Percentiles rank a stretch among this genome's conserved stretches.
Conservation (phyloP, 2,888 invertebrate species). For the Xestobium rufovillosum region DNA sequence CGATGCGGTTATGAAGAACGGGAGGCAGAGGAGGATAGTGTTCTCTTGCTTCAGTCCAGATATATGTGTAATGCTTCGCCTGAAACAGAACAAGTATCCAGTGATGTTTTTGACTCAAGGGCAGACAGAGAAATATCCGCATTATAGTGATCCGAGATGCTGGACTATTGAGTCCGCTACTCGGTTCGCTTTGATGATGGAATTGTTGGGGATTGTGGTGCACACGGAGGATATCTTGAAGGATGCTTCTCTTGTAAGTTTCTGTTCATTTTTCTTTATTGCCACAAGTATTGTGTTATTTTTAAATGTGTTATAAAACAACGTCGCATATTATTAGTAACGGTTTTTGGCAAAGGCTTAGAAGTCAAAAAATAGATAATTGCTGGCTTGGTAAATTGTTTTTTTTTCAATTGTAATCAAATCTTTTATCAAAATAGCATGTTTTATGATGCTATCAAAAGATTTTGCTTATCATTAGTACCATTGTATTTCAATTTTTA, state of each 20-base stretch:
- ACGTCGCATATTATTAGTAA: no score
- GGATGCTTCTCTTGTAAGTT: slow-evolving; percentile 66
- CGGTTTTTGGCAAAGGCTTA: no score
- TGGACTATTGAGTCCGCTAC: slow-evolving; percentile 74
- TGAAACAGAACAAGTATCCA: slow-evolving; percentile 96
- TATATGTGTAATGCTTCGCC: slow-evolving; percentile 80
- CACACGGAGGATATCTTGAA: slow-evolving; percentile 86
- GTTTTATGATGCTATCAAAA: no score
- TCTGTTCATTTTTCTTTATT: no score
- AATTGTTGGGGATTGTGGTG: slow-evolving; percentile 83
- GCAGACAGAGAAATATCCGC: slow-evolving; percentile 55
- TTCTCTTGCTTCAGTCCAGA: slow-evolving; percentile 96
- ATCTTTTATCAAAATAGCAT: no score
- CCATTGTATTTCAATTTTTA: no score
- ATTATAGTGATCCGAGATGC: slow-evolving; percentile 80
- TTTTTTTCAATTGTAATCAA: no score
- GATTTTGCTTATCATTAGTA: no score
- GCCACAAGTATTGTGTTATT: no score
- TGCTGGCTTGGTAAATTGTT: no score
- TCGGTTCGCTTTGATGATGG: slow-evolving; percentile 71
- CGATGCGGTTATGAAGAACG: slow-evolving; percentile 73
- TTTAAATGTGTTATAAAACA: no score
- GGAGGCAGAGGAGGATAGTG: slow-evolving; percentile 74
- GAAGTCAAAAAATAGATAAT: no score
- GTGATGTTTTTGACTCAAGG: slow-evolving; percentile 86